phyloP scores from a whole-genome alignment of 2,888 invertebrate species.

The Meiosimyza decipiens region DNA sequence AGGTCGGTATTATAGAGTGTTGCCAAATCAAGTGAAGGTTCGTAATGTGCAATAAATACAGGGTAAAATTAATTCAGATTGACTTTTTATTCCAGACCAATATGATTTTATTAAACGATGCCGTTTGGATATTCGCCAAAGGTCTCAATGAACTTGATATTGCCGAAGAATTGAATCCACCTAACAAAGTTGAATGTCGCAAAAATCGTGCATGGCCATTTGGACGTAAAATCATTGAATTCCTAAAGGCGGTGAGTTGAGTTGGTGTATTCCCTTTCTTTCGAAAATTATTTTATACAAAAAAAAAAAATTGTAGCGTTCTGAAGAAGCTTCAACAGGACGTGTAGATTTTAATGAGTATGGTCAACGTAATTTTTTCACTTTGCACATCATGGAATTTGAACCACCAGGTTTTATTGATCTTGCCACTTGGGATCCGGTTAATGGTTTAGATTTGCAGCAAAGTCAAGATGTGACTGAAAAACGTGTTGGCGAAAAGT shows the following conservation, averaged over 20 bases:
- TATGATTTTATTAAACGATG: conserved; percentile 77
- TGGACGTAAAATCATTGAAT: conserved; percentile 75
- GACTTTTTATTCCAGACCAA: conserved; percentile 69
- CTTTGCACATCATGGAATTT: conserved; percentile 76
- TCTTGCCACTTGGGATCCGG: conserved; percentile 67
- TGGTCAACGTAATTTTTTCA: conserved; percentile 77
- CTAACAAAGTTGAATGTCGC: conserved; percentile 61
- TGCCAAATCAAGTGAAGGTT: conserved; percentile 57
- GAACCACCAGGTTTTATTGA: conserved; percentile 71
- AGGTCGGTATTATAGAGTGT: conserved; percentile 55
- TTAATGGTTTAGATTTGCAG: conserved; percentile 67
- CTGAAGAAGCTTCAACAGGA: conserved; percentile 62
- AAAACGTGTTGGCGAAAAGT: conserved; percentile 64
- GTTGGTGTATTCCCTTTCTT: conserved; percentile 26
- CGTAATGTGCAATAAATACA: neutral
- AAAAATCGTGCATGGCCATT: conserved; percentile 69
- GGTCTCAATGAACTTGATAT: conserved; percentile 67
- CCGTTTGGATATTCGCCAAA: conserved; percentile 74
- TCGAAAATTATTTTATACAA: conserved; percentile 22
- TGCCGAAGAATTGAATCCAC: conserved; percentile 55
- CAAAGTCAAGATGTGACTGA: conserved; percentile 71
- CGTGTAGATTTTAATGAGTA: conserved; percentile 64
- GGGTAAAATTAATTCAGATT: neutral
- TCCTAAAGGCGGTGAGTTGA: conserved; percentile 72
- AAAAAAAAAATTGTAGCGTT: conserved; percentile 51